phyloP scores from a whole-genome alignment of 2,797 vertebrate species.

The Aulostomus chinensis region DNA sequence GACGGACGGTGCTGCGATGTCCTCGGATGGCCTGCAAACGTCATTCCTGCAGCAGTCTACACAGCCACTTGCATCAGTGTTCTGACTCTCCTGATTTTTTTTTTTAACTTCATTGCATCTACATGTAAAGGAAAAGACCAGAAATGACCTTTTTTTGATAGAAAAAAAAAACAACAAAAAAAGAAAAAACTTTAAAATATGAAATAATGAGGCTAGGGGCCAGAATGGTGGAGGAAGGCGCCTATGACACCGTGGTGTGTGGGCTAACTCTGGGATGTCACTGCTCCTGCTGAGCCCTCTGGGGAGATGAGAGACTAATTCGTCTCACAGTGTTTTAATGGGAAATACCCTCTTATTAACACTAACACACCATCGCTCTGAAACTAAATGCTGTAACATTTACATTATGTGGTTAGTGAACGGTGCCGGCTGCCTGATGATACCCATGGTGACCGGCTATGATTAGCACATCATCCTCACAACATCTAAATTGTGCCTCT shows the following conservation, averaged over 20 bases:
- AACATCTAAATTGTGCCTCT: slow-evolving; percentile 13
- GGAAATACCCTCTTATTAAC: slow-evolving; percentile 22
- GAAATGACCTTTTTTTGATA: background rate
- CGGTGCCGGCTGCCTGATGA: slow-evolving; percentile 22
- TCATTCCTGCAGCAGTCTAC: no score
- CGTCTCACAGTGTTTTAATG: slow-evolving; percentile 14
- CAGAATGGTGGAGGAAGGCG: background rate
- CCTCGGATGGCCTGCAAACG: no score
- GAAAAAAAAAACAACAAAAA: no score
- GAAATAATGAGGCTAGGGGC: background rate
- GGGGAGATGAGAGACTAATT: slow-evolving; percentile 13
- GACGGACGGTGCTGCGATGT: no score
- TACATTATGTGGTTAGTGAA: slow-evolving; percentile 21
- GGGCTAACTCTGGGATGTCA: background rate
- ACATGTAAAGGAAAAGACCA: background rate
- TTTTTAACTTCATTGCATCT: background rate
- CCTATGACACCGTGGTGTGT: background rate
- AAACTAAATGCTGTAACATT: slow-evolving; percentile 35
- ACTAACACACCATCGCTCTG: slow-evolving; percentile 15
- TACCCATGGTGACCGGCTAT: slow-evolving; percentile 22
- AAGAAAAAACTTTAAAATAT: background rate
- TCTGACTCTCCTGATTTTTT: no score
- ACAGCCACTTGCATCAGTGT: no score
- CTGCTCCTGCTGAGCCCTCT: slow-evolving; percentile 6
- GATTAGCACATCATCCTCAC: slow-evolving; percentile 20